These are phyloP conservation scores for Nephrotoma appendiculata DNA, from an alignment of 2,888 invertebrate genomes.

Conservation along the genomic window DNA sequence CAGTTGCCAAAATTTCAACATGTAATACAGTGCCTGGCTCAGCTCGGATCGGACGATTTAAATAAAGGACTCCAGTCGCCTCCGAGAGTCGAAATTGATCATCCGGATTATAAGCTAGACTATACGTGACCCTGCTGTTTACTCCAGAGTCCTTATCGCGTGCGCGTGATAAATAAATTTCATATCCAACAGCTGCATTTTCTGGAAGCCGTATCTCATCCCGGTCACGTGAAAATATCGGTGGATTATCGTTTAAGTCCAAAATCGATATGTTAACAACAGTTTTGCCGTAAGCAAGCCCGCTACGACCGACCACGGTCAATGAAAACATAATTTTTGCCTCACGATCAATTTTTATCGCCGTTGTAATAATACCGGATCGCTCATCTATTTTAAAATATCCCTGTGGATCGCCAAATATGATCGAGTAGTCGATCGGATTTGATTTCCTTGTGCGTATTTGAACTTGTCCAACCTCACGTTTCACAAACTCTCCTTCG, in stretches of 20 bases:
- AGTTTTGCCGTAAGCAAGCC: constrained; percentile 61
- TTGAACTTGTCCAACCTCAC: constrained; percentile 65
- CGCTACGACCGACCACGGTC: constrained; percentile 63
- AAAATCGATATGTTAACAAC: constrained; percentile 65
- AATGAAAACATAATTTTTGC: constrained; percentile 59
- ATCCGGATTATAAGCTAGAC: constrained; percentile 63
- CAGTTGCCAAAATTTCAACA: constrained; percentile 72
- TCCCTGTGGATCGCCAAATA: constrained; percentile 62
- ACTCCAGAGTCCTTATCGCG: constrained; percentile 75
- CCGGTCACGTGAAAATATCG: constrained; percentile 62
- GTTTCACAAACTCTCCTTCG: constrained; percentile 41
- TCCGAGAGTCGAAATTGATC: constrained; percentile 72
- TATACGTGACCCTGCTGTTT: constrained; percentile 76
- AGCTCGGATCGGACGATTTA: constrained; percentile 62
- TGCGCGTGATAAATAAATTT: constrained; percentile 78
- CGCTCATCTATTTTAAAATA: constrained; percentile 68
- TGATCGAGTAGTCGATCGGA: constrained; percentile 54
- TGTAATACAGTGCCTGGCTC: constrained; percentile 57
- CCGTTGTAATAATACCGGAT: constrained; percentile 64
- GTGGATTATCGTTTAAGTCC: constrained; percentile 87
- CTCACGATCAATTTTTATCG: constrained; percentile 73
- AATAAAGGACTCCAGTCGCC: constrained; percentile 75
- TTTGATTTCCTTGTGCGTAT: constrained; percentile 39
- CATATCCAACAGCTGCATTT: constrained; percentile 86
- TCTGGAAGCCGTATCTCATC: constrained; percentile 70